phyloP scores from a whole-genome alignment of 2,797 vertebrate species.

The Gastrophryne carolinensis region DNA sequence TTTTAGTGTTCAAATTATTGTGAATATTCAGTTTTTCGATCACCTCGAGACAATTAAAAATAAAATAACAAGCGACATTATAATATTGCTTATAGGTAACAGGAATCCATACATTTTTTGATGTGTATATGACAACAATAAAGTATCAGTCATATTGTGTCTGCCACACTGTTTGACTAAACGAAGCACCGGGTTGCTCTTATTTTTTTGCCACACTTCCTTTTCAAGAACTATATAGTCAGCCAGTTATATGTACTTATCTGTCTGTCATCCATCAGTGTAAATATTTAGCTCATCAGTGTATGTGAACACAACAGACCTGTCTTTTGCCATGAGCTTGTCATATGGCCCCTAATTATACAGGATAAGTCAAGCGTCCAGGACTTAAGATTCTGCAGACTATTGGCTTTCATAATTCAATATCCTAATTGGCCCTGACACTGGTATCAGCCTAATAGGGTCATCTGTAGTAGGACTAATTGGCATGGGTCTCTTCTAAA shows the following conservation, averaged over 20 bases:
- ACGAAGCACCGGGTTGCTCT: too few species aligned
- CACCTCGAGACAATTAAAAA: too few species aligned
- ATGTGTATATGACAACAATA: too few species aligned
- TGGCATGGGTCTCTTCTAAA: neutral
- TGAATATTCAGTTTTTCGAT: too few species aligned
- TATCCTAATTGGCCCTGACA: slow-evolving; percentile 50
- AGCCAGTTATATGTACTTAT: neutral
- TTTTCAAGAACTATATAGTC: neutral
- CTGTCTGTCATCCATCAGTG: neutral
- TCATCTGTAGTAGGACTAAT: neutral
- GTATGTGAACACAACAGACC: neutral
- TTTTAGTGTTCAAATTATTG: too few species aligned
- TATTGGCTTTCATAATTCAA: slow-evolving; percentile 51
- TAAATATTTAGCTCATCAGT: neutral
- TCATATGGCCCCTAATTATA: slow-evolving; percentile 6
- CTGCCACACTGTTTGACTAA: too few species aligned
- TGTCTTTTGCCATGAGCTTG: slow-evolving; percentile 4
- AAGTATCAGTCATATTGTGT: too few species aligned
- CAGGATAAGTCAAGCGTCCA: slow-evolving; percentile 13
- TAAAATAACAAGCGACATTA: too few species aligned
- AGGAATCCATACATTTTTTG: too few species aligned
- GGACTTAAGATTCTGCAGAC: slow-evolving; percentile 51
- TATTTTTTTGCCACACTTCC: too few species aligned
- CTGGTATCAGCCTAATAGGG: slow-evolving; percentile 1
- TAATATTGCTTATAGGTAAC: too few species aligned